Percentiles rank a stretch among this genome's conserved stretches.
Evolutionary conservation across 2,113 vertebrate genomes (phyloP).

Genomic region (Catharus bicknelli): DNA sequence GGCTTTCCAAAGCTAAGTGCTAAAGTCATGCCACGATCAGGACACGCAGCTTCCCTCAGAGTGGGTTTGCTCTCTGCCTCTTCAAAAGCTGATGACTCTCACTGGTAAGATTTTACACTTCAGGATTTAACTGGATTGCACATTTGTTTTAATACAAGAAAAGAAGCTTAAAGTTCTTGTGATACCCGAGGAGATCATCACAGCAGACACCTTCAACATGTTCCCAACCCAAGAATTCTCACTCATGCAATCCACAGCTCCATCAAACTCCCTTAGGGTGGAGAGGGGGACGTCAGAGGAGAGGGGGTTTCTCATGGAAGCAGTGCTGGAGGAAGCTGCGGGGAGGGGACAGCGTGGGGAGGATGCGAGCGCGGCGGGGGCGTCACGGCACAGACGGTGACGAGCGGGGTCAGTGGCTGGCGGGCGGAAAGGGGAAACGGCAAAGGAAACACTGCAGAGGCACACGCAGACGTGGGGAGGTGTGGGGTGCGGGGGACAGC

Average conservation of each 20-base stretch:
- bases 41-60: background rate
- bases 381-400: slow-evolving; percentile 10
- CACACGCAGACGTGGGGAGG: background rate
- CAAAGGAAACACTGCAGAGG: slow-evolving; percentile 23
- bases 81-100: background rate
- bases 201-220: background rate
- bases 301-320: rapidly evolving
- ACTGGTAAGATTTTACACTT: background rate
- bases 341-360: background rate
- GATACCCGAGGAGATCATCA: rapidly evolving
- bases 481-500: background rate
- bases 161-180: background rate
- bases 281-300: background rate
- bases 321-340: background rate
- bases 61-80: background rate
- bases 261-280: rapidly evolving
- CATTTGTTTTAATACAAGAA: background rate
- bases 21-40: rapidly evolving
- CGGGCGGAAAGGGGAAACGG: slow-evolving; percentile 33
- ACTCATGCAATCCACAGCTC: rapidly evolving
- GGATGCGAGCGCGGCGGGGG: background rate
- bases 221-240: rapidly evolving
- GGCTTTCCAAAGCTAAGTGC: background rate
- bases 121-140: background rate
- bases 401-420: slow-evolving; percentile 10